A percentile compares a stretch with the other conserved stretches of the same genome.
Conservation (phyloP, 2,113 vertebrate species). For the Stigmatopora nigra region DNA sequence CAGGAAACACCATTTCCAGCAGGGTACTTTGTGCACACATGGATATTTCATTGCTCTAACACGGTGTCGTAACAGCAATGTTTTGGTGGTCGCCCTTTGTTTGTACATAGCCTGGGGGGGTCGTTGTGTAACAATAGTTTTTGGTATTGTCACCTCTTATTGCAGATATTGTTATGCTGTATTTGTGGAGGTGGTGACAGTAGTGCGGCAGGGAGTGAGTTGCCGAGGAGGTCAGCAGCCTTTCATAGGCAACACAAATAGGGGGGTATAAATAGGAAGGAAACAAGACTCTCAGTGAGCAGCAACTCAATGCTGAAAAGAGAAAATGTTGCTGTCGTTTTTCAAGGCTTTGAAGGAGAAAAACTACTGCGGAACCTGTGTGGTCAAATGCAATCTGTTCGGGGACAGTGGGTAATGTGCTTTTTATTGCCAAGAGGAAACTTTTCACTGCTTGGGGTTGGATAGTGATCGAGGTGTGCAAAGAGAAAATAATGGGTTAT, state of each 20-base stretch:
- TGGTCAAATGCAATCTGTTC: neutral
- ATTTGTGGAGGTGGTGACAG: slow-evolving; percentile 33
- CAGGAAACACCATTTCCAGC: slow-evolving; percentile 64
- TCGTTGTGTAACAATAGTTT: slow-evolving; percentile 5
- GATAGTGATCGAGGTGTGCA: neutral
- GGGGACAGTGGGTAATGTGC: neutral
- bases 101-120: neutral
- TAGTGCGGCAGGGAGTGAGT: slow-evolving; percentile 9
- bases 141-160: slow-evolving; percentile 21
- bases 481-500: neutral
- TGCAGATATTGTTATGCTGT: slow-evolving; percentile 25
- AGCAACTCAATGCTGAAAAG: slow-evolving; percentile 14
- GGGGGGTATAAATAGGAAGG: slow-evolving; percentile 33
- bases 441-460: neutral
- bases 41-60: slow-evolving; percentile 9
- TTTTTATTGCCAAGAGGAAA: neutral
- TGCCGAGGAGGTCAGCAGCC: slow-evolving; percentile 17
- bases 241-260: slow-evolving; percentile 17
- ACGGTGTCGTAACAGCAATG: neutral
- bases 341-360: slow-evolving; percentile 15
- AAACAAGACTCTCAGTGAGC: slow-evolving; percentile 15
- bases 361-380: neutral
- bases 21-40: slow-evolving; percentile 64
- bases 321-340: slow-evolving; percentile 27
- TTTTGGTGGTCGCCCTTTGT: neutral